Evolutionary conservation across 2,797 vertebrate species (phyloP).

Genomic region (Sebastiscus albofasciatus): DNA sequence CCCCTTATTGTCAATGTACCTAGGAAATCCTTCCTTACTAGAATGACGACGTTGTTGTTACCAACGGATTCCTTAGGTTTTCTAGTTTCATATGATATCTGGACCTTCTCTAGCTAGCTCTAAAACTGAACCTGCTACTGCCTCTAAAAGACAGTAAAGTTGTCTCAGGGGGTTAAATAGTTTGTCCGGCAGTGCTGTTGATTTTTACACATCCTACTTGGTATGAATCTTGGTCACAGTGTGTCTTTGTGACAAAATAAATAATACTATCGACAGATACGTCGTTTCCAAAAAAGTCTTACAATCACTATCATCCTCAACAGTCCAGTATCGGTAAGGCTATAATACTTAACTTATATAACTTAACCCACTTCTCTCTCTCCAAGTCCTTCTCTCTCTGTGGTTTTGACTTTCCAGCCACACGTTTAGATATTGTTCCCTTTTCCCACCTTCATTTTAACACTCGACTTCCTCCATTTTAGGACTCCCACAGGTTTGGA

Average conservation of each 20-base stretch:
- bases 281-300: background rate
- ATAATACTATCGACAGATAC: background rate
- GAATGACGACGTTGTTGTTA: too few species aligned
- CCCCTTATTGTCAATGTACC: too few species aligned
- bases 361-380: background rate
- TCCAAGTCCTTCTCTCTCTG: background rate
- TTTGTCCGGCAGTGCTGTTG: too few species aligned
- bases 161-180: too few species aligned
- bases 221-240: background rate
- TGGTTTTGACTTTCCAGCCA: background rate
- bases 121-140: too few species aligned
- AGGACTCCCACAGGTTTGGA: constrained; percentile 87
- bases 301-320: background rate
- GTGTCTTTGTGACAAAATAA: background rate
- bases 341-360: background rate
- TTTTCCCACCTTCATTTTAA: background rate
- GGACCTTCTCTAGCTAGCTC: too few species aligned
- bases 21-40: too few species aligned
- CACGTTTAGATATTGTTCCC: background rate
- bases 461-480: background rate
- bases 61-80: too few species aligned
- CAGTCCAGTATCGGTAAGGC: background rate
- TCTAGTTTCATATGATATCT: too few species aligned
- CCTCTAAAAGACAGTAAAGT: too few species aligned
- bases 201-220: background rate